Conservation (phyloP, 2,797 vertebrate species). For the Melopsittacus undulatus region DNA sequence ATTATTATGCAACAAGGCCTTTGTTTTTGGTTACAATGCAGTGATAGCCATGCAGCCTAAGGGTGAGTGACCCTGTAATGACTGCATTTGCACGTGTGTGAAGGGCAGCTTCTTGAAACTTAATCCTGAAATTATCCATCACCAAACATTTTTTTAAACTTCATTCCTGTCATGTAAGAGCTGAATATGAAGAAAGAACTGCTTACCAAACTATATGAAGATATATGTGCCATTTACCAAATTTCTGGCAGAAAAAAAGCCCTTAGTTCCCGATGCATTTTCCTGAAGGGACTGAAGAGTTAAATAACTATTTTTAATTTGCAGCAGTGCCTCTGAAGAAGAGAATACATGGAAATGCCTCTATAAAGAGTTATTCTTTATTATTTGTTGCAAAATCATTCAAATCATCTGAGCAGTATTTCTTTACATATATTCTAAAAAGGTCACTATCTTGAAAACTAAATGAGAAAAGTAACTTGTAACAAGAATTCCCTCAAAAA, state of each 20-base stretch:
- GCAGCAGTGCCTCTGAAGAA: background rate
- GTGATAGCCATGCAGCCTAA: background rate
- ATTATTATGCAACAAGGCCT: background rate
- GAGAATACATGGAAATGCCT: background rate
- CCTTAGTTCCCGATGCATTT: background rate
- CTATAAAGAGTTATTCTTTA: background rate
- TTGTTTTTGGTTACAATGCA: background rate
- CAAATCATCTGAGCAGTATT: background rate
- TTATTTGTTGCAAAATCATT: background rate
- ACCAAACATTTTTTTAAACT: background rate
- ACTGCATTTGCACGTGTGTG: background rate
- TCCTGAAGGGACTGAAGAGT: background rate
- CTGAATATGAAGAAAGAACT: background rate
- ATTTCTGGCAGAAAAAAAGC: background rate
- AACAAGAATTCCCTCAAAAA: background rate
- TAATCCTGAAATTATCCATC: background rate
- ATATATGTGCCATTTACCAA: background rate
- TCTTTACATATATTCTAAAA: background rate
- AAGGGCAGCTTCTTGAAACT: background rate
- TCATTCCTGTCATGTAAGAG: background rate
- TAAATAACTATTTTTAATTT: constrained; percentile 4
- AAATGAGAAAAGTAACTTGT: background rate
- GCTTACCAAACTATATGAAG: background rate
- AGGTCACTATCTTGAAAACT: background rate
- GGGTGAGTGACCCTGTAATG: background rate